These are phyloP conservation scores for Pinna nobilis DNA, from an alignment of 1,140 invertebrate genomes.

Conservation along the genomic window DNA sequence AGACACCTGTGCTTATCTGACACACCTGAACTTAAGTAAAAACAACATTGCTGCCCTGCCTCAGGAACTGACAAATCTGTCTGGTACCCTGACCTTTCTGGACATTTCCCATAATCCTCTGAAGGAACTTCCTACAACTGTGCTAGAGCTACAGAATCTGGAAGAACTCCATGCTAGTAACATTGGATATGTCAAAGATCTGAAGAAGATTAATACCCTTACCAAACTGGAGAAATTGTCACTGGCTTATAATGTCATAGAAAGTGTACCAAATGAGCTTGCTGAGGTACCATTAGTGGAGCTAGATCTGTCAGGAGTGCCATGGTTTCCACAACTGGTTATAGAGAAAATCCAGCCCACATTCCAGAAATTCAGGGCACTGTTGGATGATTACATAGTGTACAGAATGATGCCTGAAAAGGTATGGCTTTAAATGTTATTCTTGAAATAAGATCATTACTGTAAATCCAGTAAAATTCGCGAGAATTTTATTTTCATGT, in stretches of 20 bases:
- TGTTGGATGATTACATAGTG: conserved; percentile 39
- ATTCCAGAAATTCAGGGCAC: conserved; percentile 36
- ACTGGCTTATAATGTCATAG: conserved; percentile 44
- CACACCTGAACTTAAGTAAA: conserved; percentile 39
- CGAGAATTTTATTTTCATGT: too few species aligned
- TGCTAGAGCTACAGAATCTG: conserved; percentile 41
- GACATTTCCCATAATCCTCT: conserved; percentile 61
- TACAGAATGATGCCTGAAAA: conserved; percentile 32
- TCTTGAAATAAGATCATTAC: background rate
- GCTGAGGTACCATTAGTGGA: conserved; percentile 16
- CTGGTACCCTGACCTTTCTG: conserved; percentile 33
- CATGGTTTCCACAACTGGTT: conserved; percentile 40
- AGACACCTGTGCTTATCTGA: conserved; percentile 2
- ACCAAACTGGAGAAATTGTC: conserved; percentile 45
- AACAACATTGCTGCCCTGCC: conserved; percentile 42
- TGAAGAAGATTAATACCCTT: conserved; percentile 44
- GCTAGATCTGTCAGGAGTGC: conserved; percentile 55
- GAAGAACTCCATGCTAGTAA: conserved; percentile 57
- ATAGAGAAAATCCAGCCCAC: conserved; percentile 30
- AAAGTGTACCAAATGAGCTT: conserved; percentile 23
- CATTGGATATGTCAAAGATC: conserved; percentile 47
- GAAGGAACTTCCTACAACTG: conserved; percentile 43
- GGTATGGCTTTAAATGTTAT: conserved; percentile 21
- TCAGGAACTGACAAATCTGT: conserved; percentile 30
- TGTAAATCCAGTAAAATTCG: too few species aligned